phyloP scores from a whole-genome alignment of 1,140 invertebrate genomes.

The Melitaea cinxia region DNA sequence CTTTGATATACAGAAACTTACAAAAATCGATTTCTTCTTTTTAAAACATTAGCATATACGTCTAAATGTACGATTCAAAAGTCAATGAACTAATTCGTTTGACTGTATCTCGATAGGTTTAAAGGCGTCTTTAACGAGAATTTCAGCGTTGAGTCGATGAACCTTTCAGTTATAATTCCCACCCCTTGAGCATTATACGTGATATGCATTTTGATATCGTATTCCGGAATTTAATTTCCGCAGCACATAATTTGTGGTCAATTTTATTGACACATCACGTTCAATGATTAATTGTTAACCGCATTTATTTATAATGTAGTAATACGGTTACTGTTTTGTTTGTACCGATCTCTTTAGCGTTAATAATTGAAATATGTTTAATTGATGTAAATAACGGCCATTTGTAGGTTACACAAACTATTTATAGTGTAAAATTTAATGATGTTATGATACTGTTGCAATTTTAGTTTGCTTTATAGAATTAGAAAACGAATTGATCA shows the following conservation, averaged over 20 bases:
- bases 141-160: not conserved
- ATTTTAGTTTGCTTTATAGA: no score
- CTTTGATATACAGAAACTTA: no score
- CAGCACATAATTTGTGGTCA: conserved; percentile 53
- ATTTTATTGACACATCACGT: conserved; percentile 47
- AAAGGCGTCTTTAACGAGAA: not conserved
- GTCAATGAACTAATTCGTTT: not conserved
- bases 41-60: no score
- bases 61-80: not conserved
- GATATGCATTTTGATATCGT: conserved; percentile 32
- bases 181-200: conserved; percentile 22
- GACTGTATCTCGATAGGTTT: not conserved
- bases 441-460: no score
- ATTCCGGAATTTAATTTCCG: conserved; percentile 53
- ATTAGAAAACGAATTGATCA: no score
- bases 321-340: not conserved
- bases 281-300: conserved; percentile 48
- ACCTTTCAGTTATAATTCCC: conserved; percentile 2
- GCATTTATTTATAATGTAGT: conserved; percentile 37
- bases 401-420: not conserved
- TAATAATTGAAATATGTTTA: not conserved
- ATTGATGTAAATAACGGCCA: not conserved
- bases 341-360: not conserved
- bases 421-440: not conserved
- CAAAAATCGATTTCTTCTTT: no score